phyloP scores from a whole-genome alignment of 2,888 invertebrate species.

The Trypoxylon attenuatum region DNA sequence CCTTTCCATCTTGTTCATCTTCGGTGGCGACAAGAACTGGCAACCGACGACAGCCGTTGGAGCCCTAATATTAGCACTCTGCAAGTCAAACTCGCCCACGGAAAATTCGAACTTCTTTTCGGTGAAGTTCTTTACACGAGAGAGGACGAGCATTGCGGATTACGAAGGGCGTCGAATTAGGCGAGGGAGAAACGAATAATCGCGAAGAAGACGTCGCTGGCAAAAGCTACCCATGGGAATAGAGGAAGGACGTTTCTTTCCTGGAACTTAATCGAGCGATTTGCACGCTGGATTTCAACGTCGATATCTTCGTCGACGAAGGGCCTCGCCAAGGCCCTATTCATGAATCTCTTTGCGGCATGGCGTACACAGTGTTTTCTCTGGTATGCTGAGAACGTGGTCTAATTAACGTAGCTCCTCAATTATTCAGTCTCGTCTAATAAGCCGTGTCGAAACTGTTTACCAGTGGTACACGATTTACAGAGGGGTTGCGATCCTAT shows the following conservation, averaged over 20 bases:
- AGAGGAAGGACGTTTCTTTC: neutral
- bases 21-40: neutral
- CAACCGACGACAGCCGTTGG: slow-evolving; percentile 21
- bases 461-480: slow-evolving; percentile 34
- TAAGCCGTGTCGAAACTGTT: slow-evolving; percentile 45
- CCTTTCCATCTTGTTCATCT: neutral
- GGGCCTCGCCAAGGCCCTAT: neutral
- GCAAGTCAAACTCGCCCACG: slow-evolving; percentile 48
- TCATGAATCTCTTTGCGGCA: neutral
- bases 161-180: too few species aligned
- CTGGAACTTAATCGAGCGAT: neutral
- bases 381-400: slow-evolving; percentile 37
- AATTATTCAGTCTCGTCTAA: slow-evolving; percentile 42
- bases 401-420: slow-evolving; percentile 47
- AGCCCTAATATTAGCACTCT: slow-evolving; percentile 65
- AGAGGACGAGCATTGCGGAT: too few species aligned
- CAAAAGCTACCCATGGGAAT: neutral
- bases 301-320: neutral
- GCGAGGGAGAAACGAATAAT: neutral
- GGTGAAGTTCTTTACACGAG: neutral
- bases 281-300: neutral
- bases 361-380: slow-evolving; percentile 25
- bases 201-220: too few species aligned
- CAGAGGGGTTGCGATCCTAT: slow-evolving; percentile 22
- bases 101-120: slow-evolving; percentile 57